phyloP scores from a whole-genome alignment of 2,888 invertebrate species.

The Escarpia spicata region DNA sequence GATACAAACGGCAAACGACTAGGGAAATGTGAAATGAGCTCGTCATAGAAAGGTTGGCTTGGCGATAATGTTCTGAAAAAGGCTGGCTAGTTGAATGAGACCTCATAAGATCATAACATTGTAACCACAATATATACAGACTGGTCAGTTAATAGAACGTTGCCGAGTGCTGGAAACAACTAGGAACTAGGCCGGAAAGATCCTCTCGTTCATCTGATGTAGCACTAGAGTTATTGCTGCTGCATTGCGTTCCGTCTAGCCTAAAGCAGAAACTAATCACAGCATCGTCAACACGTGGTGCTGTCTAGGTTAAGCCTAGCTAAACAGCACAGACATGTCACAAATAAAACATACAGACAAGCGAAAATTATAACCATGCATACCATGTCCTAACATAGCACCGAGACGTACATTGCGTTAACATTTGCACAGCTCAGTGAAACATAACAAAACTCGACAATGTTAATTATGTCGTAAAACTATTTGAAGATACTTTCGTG shows the following conservation, averaged over 20 bases:
- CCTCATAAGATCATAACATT: too few species aligned
- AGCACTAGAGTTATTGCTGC: neutral
- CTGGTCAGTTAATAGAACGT: too few species aligned
- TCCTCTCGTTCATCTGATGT: neutral
- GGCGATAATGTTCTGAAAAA: too few species aligned
- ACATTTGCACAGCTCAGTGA: neutral
- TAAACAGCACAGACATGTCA: neutral
- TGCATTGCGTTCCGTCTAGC: neutral
- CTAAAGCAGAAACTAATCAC: neutral
- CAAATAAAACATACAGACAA: neutral
- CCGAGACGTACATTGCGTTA: neutral
- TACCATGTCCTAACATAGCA: neutral
- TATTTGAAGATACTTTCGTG: neutral
- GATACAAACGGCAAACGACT: neutral
- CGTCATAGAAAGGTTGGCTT: neutral
- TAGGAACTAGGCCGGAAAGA: neutral
- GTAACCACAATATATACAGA: too few species aligned
- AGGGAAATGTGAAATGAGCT: neutral
- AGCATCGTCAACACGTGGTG: neutral
- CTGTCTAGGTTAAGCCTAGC: neutral
- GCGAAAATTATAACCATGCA: neutral
- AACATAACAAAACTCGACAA: neutral
- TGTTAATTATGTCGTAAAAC: neutral
- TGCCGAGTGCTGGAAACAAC: too few species aligned
- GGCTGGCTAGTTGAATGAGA: too few species aligned